These are phyloP conservation scores for Epistrophe grossulariae DNA, from an alignment of 2,888 invertebrate genomes.

Conservation along the genomic window DNA sequence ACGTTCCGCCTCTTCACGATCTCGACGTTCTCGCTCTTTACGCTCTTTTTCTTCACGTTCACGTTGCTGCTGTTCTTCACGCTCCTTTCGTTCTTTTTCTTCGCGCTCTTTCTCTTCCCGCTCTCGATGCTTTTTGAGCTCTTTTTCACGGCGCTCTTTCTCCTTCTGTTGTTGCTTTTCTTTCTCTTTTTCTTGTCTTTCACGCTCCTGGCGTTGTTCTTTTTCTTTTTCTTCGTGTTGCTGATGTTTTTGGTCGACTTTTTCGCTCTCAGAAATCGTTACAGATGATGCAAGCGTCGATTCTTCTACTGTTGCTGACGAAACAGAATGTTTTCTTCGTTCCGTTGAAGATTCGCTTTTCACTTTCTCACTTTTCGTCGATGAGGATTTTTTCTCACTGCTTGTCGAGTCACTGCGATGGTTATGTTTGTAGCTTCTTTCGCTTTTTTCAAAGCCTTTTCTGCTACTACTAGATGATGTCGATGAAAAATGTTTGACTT, in stretches of 20 bases:
- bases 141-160: constrained; percentile 80
- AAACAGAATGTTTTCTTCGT: constrained; percentile 79
- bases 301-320: constrained; percentile 72
- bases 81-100: constrained; percentile 78
- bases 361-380: constrained; percentile 74
- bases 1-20: constrained; percentile 79
- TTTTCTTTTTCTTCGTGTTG: constrained; percentile 75
- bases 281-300: constrained; percentile 77
- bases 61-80: constrained; percentile 74
- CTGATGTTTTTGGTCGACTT: constrained; percentile 75
- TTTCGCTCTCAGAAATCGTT: constrained; percentile 73
- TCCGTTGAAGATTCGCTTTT: constrained; percentile 77
- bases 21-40: constrained; percentile 79
- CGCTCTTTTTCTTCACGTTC: constrained; percentile 77
- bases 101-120: constrained; percentile 76
- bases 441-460: constrained; percentile 77
- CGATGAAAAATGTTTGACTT: constrained; percentile 68
- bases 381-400: constrained; percentile 79
- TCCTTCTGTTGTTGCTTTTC: constrained; percentile 77
- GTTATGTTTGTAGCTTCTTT: constrained; percentile 81
- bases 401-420: constrained; percentile 78
- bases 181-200: constrained; percentile 77
- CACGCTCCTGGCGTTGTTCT: constrained; percentile 78
- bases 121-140: constrained; percentile 79
- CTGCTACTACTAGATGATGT: constrained; percentile 49